A percentile compares a stretch with the other conserved stretches of the same genome.
Evolutionary conservation across 2,888 invertebrate genomes (phyloP).

Genomic region (Cenopis cana): DNA sequence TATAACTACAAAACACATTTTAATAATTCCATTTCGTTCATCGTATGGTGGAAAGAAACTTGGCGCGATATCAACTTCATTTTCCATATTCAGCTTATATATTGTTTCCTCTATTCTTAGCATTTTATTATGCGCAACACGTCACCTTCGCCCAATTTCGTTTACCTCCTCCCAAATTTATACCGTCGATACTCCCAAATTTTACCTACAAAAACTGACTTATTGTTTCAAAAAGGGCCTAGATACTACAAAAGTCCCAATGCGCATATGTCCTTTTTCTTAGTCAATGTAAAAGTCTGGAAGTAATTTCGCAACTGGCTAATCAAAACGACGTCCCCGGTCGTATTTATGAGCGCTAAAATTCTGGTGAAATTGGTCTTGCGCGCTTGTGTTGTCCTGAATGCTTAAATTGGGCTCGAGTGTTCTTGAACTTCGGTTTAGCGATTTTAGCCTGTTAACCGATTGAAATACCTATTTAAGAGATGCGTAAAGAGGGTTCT

Average conservation of each 20-base stretch:
- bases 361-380: constrained; percentile 61
- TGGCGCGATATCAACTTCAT: constrained; percentile 7
- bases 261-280: neutral
- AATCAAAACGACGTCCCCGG: constrained; percentile 52
- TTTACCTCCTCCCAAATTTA: constrained; percentile 30
- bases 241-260: neutral
- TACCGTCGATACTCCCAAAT: constrained; percentile 16
- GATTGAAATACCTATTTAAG: constrained; percentile 8
- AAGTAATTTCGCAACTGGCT: constrained; percentile 19
- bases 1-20: neutral
- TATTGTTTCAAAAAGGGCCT: neutral
- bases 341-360: constrained; percentile 58
- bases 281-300: constrained; percentile 4
- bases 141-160: constrained; percentile 29
- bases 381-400: constrained; percentile 47
- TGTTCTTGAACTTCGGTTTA: constrained; percentile 32
- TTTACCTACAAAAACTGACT: constrained; percentile 26
- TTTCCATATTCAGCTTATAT: constrained; percentile 15
- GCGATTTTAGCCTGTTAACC: neutral
- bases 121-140: constrained; percentile 31
- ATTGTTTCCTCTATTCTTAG: constrained; percentile 25
- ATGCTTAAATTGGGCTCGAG: constrained; percentile 53
- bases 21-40: neutral
- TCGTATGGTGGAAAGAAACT: constrained; percentile 13
- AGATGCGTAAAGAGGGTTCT: neutral